Percentiles rank a stretch among this genome's conserved stretches.
Evolutionary conservation across 2,113 vertebrate species (phyloP).

Genomic region (Caranx melampygus): DNA sequence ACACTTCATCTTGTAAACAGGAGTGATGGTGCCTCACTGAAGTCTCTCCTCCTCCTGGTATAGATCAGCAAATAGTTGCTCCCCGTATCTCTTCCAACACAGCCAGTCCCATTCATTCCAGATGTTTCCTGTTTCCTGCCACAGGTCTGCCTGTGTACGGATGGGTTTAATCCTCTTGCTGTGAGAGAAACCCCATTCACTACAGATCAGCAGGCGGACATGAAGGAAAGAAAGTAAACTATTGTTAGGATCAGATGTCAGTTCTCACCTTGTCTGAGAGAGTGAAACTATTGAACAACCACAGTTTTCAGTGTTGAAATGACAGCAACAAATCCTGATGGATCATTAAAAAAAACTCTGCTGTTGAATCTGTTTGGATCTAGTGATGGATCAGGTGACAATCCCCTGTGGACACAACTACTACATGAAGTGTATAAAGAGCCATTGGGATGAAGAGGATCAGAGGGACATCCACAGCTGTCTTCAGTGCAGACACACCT

Average conservation of each 20-base stretch:
- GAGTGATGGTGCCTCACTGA: background rate
- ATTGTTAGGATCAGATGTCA: background rate
- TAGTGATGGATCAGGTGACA: no score
- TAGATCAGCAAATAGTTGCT: background rate
- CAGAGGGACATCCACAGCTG: no score
- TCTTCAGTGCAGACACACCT: no score
- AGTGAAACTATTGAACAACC: slow-evolving; percentile 25
- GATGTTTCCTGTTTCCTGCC: background rate
- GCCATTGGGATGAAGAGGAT: no score
- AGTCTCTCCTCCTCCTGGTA: background rate
- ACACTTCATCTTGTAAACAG: background rate
- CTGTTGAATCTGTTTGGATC: no score
- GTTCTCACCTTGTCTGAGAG: background rate
- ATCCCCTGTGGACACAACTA: no score
- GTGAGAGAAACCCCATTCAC: background rate
- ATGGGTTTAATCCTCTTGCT: background rate
- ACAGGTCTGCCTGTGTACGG: slow-evolving; percentile 1
- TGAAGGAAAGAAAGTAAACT: background rate
- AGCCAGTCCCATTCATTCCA: slow-evolving; percentile 4
- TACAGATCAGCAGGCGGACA: background rate
- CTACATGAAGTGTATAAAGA: no score
- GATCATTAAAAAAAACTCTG: background rate
- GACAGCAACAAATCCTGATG: slow-evolving; percentile 5
- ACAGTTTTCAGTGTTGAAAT: background rate
- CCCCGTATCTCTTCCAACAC: no score